Percentiles rank a stretch among this genome's conserved stretches.
These are phyloP conservation scores for Megathymus violae DNA, from an alignment of 1,140 invertebrate species.

Conservation along the genomic window DNA sequence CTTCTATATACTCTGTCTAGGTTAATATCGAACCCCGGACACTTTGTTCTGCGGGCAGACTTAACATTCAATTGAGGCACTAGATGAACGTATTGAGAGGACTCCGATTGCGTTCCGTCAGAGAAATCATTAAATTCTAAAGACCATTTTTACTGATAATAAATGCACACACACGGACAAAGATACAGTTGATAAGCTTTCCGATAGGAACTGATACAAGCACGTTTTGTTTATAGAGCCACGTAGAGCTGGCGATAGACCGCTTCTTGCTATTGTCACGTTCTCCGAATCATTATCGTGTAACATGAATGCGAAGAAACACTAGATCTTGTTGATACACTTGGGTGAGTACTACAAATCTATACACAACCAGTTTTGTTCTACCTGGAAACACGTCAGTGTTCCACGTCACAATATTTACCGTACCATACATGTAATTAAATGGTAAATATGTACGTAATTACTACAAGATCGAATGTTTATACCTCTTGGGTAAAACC, in stretches of 20 bases:
- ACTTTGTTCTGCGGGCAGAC: no score
- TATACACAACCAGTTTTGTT: background rate
- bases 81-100: no score
- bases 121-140: no score
- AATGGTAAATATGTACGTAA: background rate
- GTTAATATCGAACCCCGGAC: no score
- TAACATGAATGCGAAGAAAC: slow-evolving; percentile 41
- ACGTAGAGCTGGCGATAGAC: slow-evolving; percentile 45
- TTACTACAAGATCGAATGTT: background rate
- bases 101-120: no score
- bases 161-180: no score
- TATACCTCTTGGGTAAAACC: background rate
- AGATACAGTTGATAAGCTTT: no score
- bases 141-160: no score
- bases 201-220: slow-evolving; percentile 29
- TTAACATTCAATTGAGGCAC: no score
- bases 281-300: slow-evolving; percentile 53
- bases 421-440: background rate
- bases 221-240: slow-evolving; percentile 52
- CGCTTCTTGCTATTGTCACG: slow-evolving; percentile 68
- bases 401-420: background rate
- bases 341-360: background rate
- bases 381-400: background rate
- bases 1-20: no score
- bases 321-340: slow-evolving; percentile 42